These are phyloP conservation scores for Phasia obesa DNA, from an alignment of 2,888 invertebrate species.

Conservation along the genomic window DNA sequence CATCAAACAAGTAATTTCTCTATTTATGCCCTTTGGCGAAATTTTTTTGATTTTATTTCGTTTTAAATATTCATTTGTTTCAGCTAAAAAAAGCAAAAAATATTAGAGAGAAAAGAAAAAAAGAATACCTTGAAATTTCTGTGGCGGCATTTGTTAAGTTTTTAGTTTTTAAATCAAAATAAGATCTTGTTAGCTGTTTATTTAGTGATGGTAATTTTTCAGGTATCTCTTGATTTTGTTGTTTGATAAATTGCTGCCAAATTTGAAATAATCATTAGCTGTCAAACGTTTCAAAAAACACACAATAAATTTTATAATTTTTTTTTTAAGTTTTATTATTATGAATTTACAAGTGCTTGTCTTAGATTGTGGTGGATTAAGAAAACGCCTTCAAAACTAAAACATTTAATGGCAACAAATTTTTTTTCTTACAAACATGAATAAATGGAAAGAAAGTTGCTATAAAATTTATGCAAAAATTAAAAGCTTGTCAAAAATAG, in stretches of 20 bases:
- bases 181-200: conserved; percentile 17
- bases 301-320: conserved; percentile 2
- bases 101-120: too few relatives aligned
- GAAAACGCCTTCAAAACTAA: conserved; percentile 54
- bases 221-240: conserved; percentile 50
- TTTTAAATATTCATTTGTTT: conserved; percentile 60
- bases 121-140: too few relatives aligned
- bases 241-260: conserved; percentile 71
- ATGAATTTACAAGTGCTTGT: conserved; percentile 16
- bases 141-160: conserved; percentile 36
- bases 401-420: conserved; percentile 35
- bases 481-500: not conserved
- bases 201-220: conserved; percentile 25
- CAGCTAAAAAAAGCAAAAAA: conserved; percentile 14
- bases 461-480: conserved; percentile 39
- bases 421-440: not conserved
- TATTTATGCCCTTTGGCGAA: conserved; percentile 54
- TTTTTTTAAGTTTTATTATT: conserved; percentile 10
- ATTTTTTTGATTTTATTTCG: conserved; percentile 33
- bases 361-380: conserved; percentile 1
- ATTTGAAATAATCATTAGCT: conserved; percentile 70
- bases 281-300: conserved; percentile 54
- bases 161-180: conserved; percentile 32
- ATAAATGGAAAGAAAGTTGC: conserved; percentile 47
- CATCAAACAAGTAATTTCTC: conserved; percentile 51